Conservation (phyloP, 1,140 invertebrate species). For the Onthophagus taurus region DNA sequence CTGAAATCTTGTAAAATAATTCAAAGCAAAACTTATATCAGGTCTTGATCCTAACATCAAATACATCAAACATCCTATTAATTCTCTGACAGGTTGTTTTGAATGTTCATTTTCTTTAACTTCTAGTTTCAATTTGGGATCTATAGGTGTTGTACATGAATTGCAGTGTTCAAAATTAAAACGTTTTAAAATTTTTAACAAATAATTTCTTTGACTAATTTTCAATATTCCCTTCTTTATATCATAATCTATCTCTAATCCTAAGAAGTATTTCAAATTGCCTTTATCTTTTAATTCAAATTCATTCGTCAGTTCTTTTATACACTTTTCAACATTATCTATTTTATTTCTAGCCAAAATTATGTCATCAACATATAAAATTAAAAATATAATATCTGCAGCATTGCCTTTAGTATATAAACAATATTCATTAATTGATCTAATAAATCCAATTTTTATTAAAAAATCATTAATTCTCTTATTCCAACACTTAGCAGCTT, state of each 20-base stretch:
- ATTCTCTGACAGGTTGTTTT: constrained; percentile 26
- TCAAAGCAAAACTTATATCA: constrained; percentile 37
- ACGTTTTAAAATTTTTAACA: neutral
- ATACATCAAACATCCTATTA: constrained; percentile 36
- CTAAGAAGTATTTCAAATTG: constrained; percentile 15
- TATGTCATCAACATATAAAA: constrained; percentile 19
- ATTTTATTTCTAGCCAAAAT: constrained; percentile 13
- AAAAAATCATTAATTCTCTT: constrained; percentile 13
- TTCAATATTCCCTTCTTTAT: constrained; percentile 15
- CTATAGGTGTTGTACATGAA: constrained; percentile 7
- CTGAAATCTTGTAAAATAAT: constrained; percentile 26
- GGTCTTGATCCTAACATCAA: constrained; percentile 30
- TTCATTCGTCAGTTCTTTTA: constrained; percentile 13
- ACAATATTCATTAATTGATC: constrained; percentile 2
- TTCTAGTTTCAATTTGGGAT: constrained; percentile 10
- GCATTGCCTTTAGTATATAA: neutral
- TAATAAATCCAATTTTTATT: constrained; percentile 12
- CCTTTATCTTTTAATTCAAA: constrained; percentile 20
- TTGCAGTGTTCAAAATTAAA: constrained; percentile 15
- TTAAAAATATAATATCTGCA: constrained; percentile 13
- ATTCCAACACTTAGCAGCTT: constrained; percentile 11
- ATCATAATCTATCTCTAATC: constrained; percentile 17
- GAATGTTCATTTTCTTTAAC: neutral
- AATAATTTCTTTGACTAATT: constrained; percentile 15
- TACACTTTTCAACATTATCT: constrained; percentile 7